Evolutionary conservation across 2,888 invertebrate species (phyloP), one percentile per base, ranked within the genome.

Genomic region (Priocnemis perturbator): DNA sequence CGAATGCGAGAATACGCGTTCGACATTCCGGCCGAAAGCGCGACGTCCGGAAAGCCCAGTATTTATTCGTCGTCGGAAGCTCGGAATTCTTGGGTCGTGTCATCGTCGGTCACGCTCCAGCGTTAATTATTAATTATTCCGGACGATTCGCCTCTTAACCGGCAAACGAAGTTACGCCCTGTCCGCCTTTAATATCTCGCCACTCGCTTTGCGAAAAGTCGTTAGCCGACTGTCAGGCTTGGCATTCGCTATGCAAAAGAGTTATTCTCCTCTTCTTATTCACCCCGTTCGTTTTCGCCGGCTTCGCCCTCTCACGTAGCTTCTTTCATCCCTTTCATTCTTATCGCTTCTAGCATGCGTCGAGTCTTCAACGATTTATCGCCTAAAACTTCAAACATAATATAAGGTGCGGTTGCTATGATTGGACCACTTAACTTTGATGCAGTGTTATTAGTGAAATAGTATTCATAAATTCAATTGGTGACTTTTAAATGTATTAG

Each of bases 41-140:
- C 37, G 11, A 9, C 2, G 37, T 11, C 37, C 37, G 11, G 37
- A 37, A 7, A 37, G 37, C 11, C 7, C 11, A 37, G 7, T 5
- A 37, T 37, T 37, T 37, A 37, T 37, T 37, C 37, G 37, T 11
- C 37, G 37, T 3, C 37, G 37, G 14, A 11, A 37, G 37, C 37
- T 7, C 37, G 14, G 44, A 45, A 52, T 44, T 63, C 26, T 23
- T 62, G 17, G 58, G 67, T 56, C 37, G 55, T 48, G 62, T 67
- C 61, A 67, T 56, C 56, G 60, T 70, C 73, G 70, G 73, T 76
- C 77, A 77, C 77, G 78, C 75, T 69, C 62, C 67, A 74, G 70
- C 73, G 77, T 77, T 79, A 77, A 79, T 78, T 78, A 79, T 79
- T 77, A 79, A 79, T 79, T 78, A 79, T 77, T 79, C 73, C 79